Evolutionary conservation across 30 jellyfish, hydroid and myxozoan species (phyloP).

Genomic region (Aurelia sp.): DNA sequence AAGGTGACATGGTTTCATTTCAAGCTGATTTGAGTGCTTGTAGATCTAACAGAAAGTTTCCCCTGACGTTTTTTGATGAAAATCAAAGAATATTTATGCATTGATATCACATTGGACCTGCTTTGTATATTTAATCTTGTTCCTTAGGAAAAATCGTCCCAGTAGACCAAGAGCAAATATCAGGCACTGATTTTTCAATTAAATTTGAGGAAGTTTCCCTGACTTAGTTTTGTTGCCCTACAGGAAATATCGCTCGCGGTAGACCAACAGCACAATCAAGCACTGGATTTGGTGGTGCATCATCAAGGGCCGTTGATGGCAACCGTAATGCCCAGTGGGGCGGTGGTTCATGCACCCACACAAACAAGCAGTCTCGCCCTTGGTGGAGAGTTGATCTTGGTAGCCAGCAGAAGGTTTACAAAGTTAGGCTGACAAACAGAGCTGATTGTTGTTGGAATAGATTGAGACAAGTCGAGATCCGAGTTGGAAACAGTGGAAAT

Average conservation of each 20-base stretch:
- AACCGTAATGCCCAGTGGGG: slow-evolving; percentile 58
- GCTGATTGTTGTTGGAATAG: slow-evolving; percentile 58
- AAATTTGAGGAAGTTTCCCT: too few species aligned
- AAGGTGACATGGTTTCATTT: too few species aligned
- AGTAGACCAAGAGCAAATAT: too few species aligned
- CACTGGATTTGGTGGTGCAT: slow-evolving; percentile 49
- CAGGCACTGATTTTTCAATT: too few species aligned
- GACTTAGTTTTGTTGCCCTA: neutral
- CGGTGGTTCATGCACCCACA: slow-evolving; percentile 67
- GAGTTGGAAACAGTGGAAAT: slow-evolving; percentile 48
- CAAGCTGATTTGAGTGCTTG: too few species aligned
- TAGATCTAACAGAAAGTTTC: too few species aligned
- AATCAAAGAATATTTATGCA: too few species aligned
- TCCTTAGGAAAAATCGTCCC: too few species aligned
- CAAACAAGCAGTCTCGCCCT: slow-evolving; percentile 31
- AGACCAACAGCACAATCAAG: slow-evolving; percentile 58
- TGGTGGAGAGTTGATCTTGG: slow-evolving; percentile 74
- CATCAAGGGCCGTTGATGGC: slow-evolving; percentile 61
- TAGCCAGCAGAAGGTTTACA: slow-evolving; percentile 35
- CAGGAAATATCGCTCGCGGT: slow-evolving; percentile 56
- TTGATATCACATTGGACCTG: neutral
- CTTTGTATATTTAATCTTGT: neutral
- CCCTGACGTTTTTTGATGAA: too few species aligned
- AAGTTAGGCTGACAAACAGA: slow-evolving; percentile 44
- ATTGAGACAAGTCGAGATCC: slow-evolving; percentile 33